Evolutionary conservation across 2,888 invertebrate species (phyloP).

Genomic region (Electrophaes corylata): DNA sequence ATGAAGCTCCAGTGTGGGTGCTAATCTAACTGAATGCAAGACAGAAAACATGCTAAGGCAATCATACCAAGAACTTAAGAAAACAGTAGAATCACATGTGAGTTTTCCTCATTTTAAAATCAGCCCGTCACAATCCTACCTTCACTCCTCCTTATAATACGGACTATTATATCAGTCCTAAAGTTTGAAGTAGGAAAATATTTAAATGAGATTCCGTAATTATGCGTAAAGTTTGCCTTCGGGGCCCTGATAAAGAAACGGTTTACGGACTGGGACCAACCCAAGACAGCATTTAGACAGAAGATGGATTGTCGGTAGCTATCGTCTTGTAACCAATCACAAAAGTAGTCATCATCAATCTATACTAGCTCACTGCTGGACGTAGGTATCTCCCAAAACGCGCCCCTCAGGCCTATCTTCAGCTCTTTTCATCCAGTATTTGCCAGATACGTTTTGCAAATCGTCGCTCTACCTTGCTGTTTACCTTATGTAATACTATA

Average conservation of each 20-base stretch:
- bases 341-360: not conserved
- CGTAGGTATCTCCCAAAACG: not conserved
- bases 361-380: not conserved
- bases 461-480: too few relatives aligned
- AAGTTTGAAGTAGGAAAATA: slow-evolving; percentile 52
- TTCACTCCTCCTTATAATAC: slow-evolving; percentile 21
- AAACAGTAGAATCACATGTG: not conserved
- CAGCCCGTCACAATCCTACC: slow-evolving; percentile 23
- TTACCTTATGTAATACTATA: too few relatives aligned
- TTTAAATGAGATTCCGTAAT: slow-evolving; percentile 59
- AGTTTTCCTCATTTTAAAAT: slow-evolving; percentile 1
- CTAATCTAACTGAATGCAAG: too few relatives aligned
- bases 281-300: slow-evolving; percentile 11
- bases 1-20: too few relatives aligned
- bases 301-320: not conserved
- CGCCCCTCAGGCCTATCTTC: not conserved
- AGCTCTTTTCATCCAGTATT: not conserved
- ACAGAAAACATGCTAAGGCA: too few relatives aligned
- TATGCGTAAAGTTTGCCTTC: slow-evolving; percentile 56
- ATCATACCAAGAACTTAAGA: not conserved
- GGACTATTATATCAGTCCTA: slow-evolving; percentile 34
- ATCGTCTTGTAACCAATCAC: not conserved
- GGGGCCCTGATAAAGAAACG: slow-evolving; percentile 48
- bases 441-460: too few relatives aligned
- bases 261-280: slow-evolving; percentile 40